These are phyloP conservation scores for Tragelaphus oryx DNA, from an alignment of 2,797 vertebrate genomes.

Conservation along the genomic window DNA sequence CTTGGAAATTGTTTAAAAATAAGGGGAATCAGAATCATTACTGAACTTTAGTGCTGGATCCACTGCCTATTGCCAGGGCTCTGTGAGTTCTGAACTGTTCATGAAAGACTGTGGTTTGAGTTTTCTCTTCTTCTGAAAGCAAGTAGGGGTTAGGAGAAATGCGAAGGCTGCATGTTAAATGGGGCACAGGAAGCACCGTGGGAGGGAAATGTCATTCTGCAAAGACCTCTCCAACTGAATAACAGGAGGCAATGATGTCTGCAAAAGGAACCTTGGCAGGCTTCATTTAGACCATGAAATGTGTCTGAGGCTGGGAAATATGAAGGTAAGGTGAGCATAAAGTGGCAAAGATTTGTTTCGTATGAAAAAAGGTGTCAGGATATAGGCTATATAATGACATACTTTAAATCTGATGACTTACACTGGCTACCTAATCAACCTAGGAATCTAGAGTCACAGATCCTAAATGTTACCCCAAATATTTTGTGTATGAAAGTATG, in stretches of 20 bases:
- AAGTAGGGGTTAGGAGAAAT: constrained; percentile 3
- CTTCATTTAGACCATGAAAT: not conserved
- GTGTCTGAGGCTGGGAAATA: not conserved
- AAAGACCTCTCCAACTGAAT: constrained; percentile 6
- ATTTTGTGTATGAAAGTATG: not conserved
- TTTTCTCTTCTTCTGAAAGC: constrained; percentile 8
- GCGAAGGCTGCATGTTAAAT: constrained; percentile 27
- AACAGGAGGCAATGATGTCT: constrained; percentile 3
- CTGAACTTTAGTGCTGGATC: not conserved
- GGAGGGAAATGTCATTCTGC: constrained; percentile 32
- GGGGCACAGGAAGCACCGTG: constrained; percentile 10
- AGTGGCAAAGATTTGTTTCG: not conserved
- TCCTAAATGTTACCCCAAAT: not conserved
- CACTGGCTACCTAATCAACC: not conserved
- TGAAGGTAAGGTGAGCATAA: not conserved
- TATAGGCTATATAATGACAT: not conserved
- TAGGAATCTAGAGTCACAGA: not conserved
- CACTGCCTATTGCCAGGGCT: not conserved
- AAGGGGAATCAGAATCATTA: not conserved
- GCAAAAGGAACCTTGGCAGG: not conserved
- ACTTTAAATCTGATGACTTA: not conserved
- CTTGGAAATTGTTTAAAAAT: not conserved
- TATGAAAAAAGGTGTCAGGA: not conserved
- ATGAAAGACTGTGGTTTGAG: not conserved
- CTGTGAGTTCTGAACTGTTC: not conserved